Base-by-base conservation (phyloP, 1,140 invertebrate species). In the Pogonomyrmex californicus region DNA sequence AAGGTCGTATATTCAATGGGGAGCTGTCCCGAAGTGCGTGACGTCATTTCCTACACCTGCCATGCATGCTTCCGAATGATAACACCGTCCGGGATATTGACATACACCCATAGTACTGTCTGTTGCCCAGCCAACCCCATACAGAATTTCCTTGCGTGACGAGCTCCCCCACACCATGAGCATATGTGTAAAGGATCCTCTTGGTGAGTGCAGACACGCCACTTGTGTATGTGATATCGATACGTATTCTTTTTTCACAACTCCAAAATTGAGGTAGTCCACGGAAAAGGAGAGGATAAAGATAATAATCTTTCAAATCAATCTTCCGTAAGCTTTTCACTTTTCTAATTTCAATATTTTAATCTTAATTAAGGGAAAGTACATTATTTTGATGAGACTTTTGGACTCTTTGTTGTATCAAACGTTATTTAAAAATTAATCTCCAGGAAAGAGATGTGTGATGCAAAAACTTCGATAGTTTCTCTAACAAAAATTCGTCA, bases 21-120 rank as follows among this genome's bases (percentile, higher is more conserved):
- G 89, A 91, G 89, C 81, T 82, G 87, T 63, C 83, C 73, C 76
- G 89, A 91, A 90, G 88, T 88, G 81, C 56, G 82, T 93, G 94
- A 95, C 93, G 94, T 95, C 94, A 94, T 88, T 95, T 95, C 94
- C 94, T 93, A 93, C 94, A 95, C 94, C 94, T 95, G 95, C 90
- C 94, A 94, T 94, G 94, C 94, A 94, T 94, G 93, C 94, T 93
- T 95, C 94, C 94, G 92, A 95, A 94, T 92, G 93, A 95, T 94
- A 94, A 91, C 86, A 54, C 91, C 90, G 91, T 92, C 89, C 90
- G 92, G 92, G 93, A 91, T 92, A 93, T 91, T 90, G 89, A 91
- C 91, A 92, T 88, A 91, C 88, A 88, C 91, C 63, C 87, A 88
- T 88, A 75, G 86, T 87, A 87, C 89, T 79, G 88, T 87, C 92